These are phyloP conservation scores for Percopsis transmontana DNA, from an alignment of 2,113 vertebrate genomes.

Conservation along the genomic window DNA sequence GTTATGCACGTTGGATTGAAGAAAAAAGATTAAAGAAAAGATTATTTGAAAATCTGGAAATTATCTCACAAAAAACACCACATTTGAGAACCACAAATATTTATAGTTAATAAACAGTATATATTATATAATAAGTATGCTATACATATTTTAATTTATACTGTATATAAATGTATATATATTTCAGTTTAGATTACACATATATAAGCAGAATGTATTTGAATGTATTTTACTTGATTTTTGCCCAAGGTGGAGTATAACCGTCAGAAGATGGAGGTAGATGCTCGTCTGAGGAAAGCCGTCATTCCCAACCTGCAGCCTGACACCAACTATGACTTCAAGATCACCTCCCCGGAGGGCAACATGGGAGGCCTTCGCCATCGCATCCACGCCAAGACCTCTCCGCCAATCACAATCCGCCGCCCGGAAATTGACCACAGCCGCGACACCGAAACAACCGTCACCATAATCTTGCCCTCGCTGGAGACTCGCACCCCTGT, in stretches of 20 bases:
- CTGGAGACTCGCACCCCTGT: slow-evolving; percentile 84
- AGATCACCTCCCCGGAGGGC: slow-evolving; percentile 89
- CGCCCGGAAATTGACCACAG: slow-evolving; percentile 89
- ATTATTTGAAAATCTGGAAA: no score
- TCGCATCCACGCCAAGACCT: slow-evolving; percentile 90
- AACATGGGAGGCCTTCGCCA: slow-evolving; percentile 95
- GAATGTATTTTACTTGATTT: not conserved
- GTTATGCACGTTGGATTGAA: no score
- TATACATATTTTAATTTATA: no score
- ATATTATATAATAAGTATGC: no score
- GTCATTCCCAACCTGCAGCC: slow-evolving; percentile 92
- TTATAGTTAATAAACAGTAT: not conserved
- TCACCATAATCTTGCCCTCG: slow-evolving; percentile 87
- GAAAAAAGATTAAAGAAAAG: no score
- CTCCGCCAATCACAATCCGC: slow-evolving; percentile 84
- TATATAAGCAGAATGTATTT: not conserved
- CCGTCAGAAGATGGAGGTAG: slow-evolving; percentile 87
- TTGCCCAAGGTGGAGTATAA: slow-evolving; percentile 90
- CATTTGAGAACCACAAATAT: not conserved
- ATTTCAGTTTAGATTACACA: no score
- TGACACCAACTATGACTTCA: slow-evolving; percentile 92
- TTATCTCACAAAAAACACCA: no score
- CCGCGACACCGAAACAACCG: slow-evolving; percentile 85
- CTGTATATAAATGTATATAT: no score
- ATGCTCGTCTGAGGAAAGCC: slow-evolving; percentile 89